A percentile compares a stretch with the other conserved stretches of the same genome.
These are phyloP conservation scores for Scaptomyza reducta DNA, from an alignment of 2,888 invertebrate species.

Conservation along the genomic window DNA sequence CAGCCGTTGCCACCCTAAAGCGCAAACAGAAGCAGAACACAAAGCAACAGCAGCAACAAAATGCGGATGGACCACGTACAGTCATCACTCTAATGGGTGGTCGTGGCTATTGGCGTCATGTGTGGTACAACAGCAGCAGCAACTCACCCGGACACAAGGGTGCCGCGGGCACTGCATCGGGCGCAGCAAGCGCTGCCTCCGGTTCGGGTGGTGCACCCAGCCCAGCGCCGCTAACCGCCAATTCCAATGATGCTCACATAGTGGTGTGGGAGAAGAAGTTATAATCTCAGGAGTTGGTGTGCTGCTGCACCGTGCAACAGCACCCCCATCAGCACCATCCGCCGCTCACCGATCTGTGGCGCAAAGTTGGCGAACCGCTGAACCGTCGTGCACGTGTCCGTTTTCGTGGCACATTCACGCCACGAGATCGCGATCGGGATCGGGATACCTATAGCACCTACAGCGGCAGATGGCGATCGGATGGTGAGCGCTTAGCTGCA, in stretches of 20 bases:
- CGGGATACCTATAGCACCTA: conserved; percentile 14
- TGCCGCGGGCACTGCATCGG: conserved; percentile 3
- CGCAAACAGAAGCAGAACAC: conserved; percentile 81
- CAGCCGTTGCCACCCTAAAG: conserved; percentile 81
- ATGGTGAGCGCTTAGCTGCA: conserved; percentile 9
- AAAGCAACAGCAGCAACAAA: conserved; percentile 76
- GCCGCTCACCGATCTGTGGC: conserved; percentile 51
- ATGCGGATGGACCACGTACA: conserved; percentile 87
- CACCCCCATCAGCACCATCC: conserved; percentile 72
- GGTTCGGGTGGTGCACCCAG: conserved; percentile 27
- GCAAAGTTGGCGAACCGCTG: conserved; percentile 42
- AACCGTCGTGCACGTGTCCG: conserved; percentile 78
- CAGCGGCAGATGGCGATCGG: conserved; percentile 13
- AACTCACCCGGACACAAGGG: conserved; percentile 76
- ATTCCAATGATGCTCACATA: conserved; percentile 94
- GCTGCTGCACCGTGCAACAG: conserved; percentile 72
- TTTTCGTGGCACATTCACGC: conserved; percentile 70
- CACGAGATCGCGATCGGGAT: conserved; percentile 61
- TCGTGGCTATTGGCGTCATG: conserved; percentile 93
- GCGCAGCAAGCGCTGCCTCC: conserved; percentile 17
- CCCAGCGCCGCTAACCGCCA: conserved; percentile 86
- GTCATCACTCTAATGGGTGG: conserved; percentile 95
- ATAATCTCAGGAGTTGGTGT: conserved; percentile 85
- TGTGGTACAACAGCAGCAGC: conserved; percentile 85
- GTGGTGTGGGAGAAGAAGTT: conserved; percentile 95